Base-by-base conservation (phyloP, 2,797 vertebrate genomes). In the Margarornis squamiger region DNA sequence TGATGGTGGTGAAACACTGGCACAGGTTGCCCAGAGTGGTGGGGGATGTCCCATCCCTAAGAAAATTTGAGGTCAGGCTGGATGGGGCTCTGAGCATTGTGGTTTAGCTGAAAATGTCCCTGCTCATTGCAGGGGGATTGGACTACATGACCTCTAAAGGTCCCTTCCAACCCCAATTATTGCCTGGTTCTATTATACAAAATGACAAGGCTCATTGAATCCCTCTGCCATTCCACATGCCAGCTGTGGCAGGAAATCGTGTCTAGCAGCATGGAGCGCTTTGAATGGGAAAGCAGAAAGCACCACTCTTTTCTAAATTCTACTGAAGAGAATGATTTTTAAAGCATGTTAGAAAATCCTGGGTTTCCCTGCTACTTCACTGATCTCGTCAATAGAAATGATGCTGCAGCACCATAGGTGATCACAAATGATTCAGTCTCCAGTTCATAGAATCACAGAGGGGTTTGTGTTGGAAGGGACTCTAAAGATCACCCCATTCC, bases 301-400 rank as follows among this genome's bases (percentile, higher is more conserved):
- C 20, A 75, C 10, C 38, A 75, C 4, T 14, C 7, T 81, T 78
- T 78, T 61, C 57, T 39, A 77, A 76, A n/a, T 58, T 29, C 29
- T 23, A 30, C 9, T 5, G 45, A 85, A 82, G 8, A 38, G 30
- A 58, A 21, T 8, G 36, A n/a, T 66, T 85, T 85, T 52, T 36
- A 67, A 88, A 78, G 2, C 21, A 21, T 17, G 12, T n/a, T 57
- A 58, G 54, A 36, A 67, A 78, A 54, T 23, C 19, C 16, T 4
- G 6, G 34, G n/a, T 26, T 22, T 21, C 0, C 13, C 20, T 1
- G 0, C 38, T 61, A 57, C 4, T 17, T 55, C 41, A 39, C 9
- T 29, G 17, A 51, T 6, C 1, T 2, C 38, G 29, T 71, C 43
- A 34, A 54, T 49, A 70, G 19, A 23, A 48, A 43, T 4, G 36